Conservation (phyloP, 2,888 invertebrate species). For the Drosophila subsilvestris region DNA sequence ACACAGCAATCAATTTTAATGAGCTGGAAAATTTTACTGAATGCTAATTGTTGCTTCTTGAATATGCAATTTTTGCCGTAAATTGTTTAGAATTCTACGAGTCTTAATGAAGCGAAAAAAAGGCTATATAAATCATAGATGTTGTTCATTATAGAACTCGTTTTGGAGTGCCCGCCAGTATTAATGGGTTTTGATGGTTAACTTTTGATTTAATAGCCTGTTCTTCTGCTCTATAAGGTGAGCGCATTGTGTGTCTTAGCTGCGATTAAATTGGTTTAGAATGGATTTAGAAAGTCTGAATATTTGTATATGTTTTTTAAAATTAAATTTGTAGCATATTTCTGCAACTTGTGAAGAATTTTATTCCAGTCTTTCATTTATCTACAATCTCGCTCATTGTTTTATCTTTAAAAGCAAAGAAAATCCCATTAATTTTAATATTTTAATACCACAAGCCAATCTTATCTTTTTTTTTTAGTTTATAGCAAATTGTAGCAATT, state of each 20-base stretch:
- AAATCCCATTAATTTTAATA: no score
- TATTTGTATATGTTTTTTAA: not conserved
- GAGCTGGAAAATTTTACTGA: conserved; percentile 41
- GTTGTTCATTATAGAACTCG: conserved; percentile 5
- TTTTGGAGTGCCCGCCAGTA: not conserved
- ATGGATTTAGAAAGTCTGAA: not conserved
- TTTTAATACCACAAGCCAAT: not conserved
- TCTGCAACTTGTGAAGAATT: no score
- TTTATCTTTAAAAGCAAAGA: no score
- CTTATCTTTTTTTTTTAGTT: not conserved
- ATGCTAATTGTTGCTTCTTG: conserved; percentile 23
- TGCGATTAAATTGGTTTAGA: not conserved
- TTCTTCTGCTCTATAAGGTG: not conserved
- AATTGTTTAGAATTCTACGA: not conserved
- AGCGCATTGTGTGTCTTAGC: not conserved
- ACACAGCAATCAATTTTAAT: conserved; percentile 48
- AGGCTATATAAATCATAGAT: conserved; percentile 12
- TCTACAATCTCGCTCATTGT: no score
- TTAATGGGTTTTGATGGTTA: conserved; percentile 5
- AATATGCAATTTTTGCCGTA: conserved; percentile 1
- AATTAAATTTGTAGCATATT: not conserved
- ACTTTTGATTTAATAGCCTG: not conserved
- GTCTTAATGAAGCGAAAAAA: not conserved
- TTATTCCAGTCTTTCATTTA: no score
- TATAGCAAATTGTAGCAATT: not conserved